Evolutionary conservation across 2,113 vertebrate genomes (phyloP), one percentile per base, ranked within the genome.

Genomic region (Catharus fuscescens): DNA sequence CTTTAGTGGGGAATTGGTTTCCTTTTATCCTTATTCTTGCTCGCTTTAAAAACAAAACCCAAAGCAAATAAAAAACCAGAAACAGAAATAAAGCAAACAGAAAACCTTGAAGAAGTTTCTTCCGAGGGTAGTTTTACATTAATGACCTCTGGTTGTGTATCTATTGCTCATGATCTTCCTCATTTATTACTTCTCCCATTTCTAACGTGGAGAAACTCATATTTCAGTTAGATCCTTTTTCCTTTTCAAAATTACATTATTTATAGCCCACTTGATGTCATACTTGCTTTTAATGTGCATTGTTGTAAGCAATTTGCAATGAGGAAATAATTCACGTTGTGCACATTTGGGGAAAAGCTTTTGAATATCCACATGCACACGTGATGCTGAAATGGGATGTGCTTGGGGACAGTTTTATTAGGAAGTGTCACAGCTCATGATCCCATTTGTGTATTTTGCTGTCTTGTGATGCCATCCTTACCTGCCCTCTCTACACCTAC

Each of bases 11-110:
- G 87, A 93, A 86, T 67, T 32, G 9, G 7, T 90, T 94, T 88
- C 89, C 87, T 96, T 90, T 95, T 56, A 93, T 94, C 88, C 70
- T 88, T 53, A 20, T 53, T 34, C 59, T 64, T 80, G 76, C 54
- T 89, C 16, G 3, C 45, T 92, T 74, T 47, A 56, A 88, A 94
- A 93, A 92, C 72, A 83, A 80, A 81, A 10, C 26, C 52, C 73
- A 38, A 94, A 92, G 60, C 74, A 95, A 93, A 89, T 38, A 69
- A 56, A 66, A 91, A 89, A 11, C 2, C 36, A 89, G 73, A 76
- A 80, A 18, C 36, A 52, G 86, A 94, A 95, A 91, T 29, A 88
- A 94, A 96, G 7, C 61, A 84, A 90, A 81, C 21, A 73, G 59
- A 90, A 92, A 93, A 82, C 53, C 84, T 54, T 76, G 48, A 72